phyloP scores from a whole-genome alignment of 2,113 vertebrate species.

The Thinocorus orbignyianus region DNA sequence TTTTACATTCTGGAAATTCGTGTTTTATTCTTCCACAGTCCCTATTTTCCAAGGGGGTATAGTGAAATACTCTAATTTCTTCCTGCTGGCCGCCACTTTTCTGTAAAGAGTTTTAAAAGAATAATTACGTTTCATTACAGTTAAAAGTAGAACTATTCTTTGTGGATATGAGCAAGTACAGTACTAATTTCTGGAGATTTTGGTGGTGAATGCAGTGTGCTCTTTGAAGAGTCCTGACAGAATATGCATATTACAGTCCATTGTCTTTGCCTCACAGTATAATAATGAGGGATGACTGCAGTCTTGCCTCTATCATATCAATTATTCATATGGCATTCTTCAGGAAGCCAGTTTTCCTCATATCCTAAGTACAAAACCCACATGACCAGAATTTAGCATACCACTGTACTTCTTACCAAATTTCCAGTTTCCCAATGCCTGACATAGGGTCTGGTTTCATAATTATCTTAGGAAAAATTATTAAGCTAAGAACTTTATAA shows the following conservation, averaged over 20 bases:
- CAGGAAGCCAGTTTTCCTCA: background rate
- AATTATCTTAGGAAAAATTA: background rate
- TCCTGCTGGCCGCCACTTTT: background rate
- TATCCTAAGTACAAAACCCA: background rate
- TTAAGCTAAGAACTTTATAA: background rate
- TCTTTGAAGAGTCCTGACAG: background rate
- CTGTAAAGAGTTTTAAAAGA: background rate
- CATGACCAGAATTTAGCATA: background rate
- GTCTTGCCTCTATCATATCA: background rate
- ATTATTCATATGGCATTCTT: background rate
- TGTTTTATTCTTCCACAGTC: background rate
- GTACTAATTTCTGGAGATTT: background rate
- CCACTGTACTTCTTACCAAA: background rate
- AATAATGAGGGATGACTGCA: background rate
- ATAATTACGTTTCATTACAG: background rate
- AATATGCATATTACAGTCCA: background rate
- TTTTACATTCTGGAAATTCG: background rate
- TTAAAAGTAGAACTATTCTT: background rate
- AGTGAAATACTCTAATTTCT: background rate
- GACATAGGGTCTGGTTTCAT: background rate
- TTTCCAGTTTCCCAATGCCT: background rate
- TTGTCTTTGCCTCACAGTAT: background rate
- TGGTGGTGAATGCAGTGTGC: background rate
- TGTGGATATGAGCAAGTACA: background rate
- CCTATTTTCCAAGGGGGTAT: background rate